Evolutionary conservation across 2,797 vertebrate genomes (phyloP).

Genomic region (Falco rusticolus): DNA sequence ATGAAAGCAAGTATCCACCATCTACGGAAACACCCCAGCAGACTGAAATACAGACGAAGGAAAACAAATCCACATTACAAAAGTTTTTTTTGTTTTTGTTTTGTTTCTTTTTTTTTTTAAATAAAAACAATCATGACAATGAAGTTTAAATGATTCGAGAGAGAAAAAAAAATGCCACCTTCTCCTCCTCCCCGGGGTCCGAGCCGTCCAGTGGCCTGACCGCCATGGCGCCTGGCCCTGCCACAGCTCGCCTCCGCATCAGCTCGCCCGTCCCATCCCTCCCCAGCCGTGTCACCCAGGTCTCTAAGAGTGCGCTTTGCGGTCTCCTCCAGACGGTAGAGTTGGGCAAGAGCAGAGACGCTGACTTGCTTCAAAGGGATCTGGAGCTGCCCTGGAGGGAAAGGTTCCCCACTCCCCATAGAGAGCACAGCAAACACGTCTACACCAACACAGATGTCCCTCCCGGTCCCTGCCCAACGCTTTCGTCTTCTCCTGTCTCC

Average conservation of each 20-base stretch:
- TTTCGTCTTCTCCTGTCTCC: background rate
- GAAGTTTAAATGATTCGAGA: conserved; percentile 52
- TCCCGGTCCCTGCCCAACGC: background rate
- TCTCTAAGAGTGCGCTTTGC: background rate
- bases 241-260: background rate
- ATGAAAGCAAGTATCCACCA: conserved; percentile 64
- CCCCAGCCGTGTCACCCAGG: background rate
- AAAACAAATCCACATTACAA: conserved; percentile 61
- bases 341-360: background rate
- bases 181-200: conserved; percentile 21
- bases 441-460: background rate
- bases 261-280: background rate
- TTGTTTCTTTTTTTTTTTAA: conserved; percentile 51
- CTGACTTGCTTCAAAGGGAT: conserved; percentile 14
- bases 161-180: conserved; percentile 23
- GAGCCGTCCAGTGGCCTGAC: background rate
- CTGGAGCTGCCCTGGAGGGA: conserved; percentile 40
- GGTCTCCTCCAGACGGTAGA: background rate
- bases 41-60: conserved; percentile 50
- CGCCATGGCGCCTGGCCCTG: background rate
- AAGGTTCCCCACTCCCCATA: conserved; percentile 11
- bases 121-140: conserved; percentile 68
- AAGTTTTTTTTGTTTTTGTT: conserved; percentile 49
- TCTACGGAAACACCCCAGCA: conserved; percentile 52
- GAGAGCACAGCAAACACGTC: background rate